These are phyloP conservation scores for Ornithoptera alexandrae DNA, from an alignment of 2,888 invertebrate species.

Conservation along the genomic window DNA sequence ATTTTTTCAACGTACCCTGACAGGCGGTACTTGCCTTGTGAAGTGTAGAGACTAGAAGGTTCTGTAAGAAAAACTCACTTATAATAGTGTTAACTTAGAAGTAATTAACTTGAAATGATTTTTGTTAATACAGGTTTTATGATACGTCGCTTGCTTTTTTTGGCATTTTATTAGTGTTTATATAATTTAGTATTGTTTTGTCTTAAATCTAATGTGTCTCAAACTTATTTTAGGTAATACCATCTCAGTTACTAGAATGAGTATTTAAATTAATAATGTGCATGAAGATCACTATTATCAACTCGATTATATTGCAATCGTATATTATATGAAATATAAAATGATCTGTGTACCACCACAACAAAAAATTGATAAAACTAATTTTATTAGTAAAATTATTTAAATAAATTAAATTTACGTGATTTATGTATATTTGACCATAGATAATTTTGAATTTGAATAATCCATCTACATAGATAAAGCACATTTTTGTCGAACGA, in stretches of 20 bases:
- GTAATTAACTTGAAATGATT: conserved; percentile 32
- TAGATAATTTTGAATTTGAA: no score
- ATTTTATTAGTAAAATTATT: no score
- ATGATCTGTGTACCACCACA: conserved; percentile 29
- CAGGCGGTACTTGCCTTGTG: conserved; percentile 71
- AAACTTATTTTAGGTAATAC: conserved; percentile 66
- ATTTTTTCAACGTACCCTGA: conserved; percentile 74
- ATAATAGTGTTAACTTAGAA: conserved; percentile 22
- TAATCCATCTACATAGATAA: no score
- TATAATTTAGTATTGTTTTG: conserved; percentile 47
- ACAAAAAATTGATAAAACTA: conserved; percentile 4
- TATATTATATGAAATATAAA: conserved; percentile 15
- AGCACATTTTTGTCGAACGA: no score
- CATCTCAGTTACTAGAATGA: conserved; percentile 45
- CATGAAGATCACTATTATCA: conserved; percentile 14
- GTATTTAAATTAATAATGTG: conserved; percentile 28
- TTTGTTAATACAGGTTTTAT: conserved; percentile 39
- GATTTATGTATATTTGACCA: no score
- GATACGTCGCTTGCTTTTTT: conserved; percentile 58
- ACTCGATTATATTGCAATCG: conserved; percentile 8
- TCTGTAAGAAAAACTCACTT: conserved; percentile 16
- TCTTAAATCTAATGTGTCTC: conserved; percentile 49
- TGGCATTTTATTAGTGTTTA: conserved; percentile 68
- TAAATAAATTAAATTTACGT: no score
- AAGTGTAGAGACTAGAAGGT: conserved; percentile 46